phyloP scores from a whole-genome alignment of 2,113 vertebrate species.

The Notechis scutatus region DNA sequence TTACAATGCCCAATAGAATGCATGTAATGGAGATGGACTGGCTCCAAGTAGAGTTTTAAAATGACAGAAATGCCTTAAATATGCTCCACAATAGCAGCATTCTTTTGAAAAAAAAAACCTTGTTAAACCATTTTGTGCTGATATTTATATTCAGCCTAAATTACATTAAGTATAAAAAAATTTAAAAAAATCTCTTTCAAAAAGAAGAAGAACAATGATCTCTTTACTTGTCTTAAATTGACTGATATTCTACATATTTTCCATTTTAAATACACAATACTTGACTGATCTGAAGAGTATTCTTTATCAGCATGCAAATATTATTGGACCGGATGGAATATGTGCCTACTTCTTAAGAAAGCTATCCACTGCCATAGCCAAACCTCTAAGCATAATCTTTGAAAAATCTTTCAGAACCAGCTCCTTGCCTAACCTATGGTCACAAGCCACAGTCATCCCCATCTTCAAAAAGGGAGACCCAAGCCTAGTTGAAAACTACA shows the following conservation, averaged over 20 bases:
- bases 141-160: slow-evolving; percentile 17
- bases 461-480: too few relatives aligned
- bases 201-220: not conserved
- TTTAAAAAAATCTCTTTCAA: not conserved
- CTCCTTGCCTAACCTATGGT: too few relatives aligned
- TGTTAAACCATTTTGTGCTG: slow-evolving; percentile 32
- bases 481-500: too few relatives aligned
- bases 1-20: slow-evolving; percentile 19
- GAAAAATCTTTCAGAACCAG: too few relatives aligned
- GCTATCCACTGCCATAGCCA: too few relatives aligned
- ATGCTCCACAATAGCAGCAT: slow-evolving; percentile 40
- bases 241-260: not conserved
- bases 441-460: too few relatives aligned
- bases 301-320: not conserved
- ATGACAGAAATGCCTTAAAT: slow-evolving; percentile 45
- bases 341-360: too few relatives aligned
- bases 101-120: slow-evolving; percentile 19
- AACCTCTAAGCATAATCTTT: too few relatives aligned
- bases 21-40: slow-evolving; percentile 37
- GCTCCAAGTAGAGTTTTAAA: slow-evolving; percentile 10
- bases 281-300: not conserved
- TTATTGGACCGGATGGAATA: too few relatives aligned
- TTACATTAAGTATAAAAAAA: not conserved
- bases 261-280: not conserved
- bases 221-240: not conserved